phyloP scores from a whole-genome alignment of 2,797 vertebrate species.

The Melanotaenia trifasciata region DNA sequence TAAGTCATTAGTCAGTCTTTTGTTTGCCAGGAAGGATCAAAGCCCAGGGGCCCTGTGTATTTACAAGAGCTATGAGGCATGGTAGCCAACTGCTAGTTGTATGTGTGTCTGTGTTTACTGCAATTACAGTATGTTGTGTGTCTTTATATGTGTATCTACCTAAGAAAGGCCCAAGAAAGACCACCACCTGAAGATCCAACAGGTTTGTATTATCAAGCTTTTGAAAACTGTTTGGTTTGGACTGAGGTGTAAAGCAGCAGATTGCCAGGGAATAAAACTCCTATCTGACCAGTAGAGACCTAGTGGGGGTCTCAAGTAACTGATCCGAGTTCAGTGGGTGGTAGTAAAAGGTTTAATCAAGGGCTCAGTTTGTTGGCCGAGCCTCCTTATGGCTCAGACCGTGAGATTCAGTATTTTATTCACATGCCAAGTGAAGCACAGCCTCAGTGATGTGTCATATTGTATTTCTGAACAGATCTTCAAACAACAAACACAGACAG shows the following conservation, averaged over 20 bases:
- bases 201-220: slow-evolving; percentile 56
- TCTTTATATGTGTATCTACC: slow-evolving; percentile 28
- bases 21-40: slow-evolving; percentile 77
- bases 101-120: slow-evolving; percentile 37
- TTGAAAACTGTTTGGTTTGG: slow-evolving; percentile 73
- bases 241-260: slow-evolving; percentile 45
- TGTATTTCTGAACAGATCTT: slow-evolving; percentile 51
- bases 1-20: slow-evolving; percentile 75
- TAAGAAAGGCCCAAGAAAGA: slow-evolving; percentile 27
- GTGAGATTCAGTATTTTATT: slow-evolving; percentile 42
- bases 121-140: slow-evolving; percentile 16
- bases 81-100: slow-evolving; percentile 47
- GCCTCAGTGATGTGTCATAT: slow-evolving; percentile 41
- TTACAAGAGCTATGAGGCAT: slow-evolving; percentile 40
- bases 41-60: slow-evolving; percentile 57
- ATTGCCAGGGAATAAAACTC: slow-evolving; percentile 59
- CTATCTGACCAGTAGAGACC: slow-evolving; percentile 48
- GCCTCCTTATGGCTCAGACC: slow-evolving; percentile 12
- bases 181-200: slow-evolving; percentile 53
- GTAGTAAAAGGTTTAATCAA: slow-evolving; percentile 56
- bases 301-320: slow-evolving; percentile 64
- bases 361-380: slow-evolving; percentile 42
- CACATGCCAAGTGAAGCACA: slow-evolving; percentile 51
- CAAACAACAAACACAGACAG: slow-evolving; percentile 55
- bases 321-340: slow-evolving; percentile 69